Evolutionary conservation across 2,113 vertebrate species (phyloP).

Genomic region (Smithornis capensis): DNA sequence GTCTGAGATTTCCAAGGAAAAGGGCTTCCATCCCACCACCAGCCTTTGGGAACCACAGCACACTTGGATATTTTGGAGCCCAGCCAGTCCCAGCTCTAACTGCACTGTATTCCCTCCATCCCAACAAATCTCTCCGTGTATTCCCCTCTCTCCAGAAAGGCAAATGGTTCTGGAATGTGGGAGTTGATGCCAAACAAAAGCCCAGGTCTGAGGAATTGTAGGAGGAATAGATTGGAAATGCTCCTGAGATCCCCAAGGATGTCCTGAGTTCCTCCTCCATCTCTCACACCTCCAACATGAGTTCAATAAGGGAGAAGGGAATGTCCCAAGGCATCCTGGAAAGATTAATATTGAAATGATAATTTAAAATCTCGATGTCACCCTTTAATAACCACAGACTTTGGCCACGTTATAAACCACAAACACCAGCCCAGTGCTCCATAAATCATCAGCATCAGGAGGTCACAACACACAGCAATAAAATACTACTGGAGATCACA

Average conservation of each 20-base stretch:
- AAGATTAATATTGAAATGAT: neutral
- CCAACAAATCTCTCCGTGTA: neutral
- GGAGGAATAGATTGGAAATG: neutral
- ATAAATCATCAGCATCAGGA: neutral
- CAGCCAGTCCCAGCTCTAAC: neutral
- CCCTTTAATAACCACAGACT: neutral
- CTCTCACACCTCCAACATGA: neutral
- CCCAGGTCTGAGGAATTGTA: neutral
- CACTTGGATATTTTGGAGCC: neutral
- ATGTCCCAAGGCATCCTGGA: neutral
- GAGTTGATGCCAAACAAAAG: neutral
- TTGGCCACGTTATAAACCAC: neutral
- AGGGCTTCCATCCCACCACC: neutral
- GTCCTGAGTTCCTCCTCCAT: rapidly evolving
- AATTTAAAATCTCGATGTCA: neutral
- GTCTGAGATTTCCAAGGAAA: neutral
- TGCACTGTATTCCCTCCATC: neutral
- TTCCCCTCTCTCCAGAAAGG: neutral
- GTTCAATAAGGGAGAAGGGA: neutral
- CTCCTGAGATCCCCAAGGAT: neutral
- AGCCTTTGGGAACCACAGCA: neutral
- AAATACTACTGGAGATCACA: neutral
- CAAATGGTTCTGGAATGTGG: neutral
- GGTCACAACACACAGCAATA: rapidly evolving
- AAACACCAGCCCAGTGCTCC: neutral